A percentile compares a stretch with the other conserved stretches of the same genome.
These are phyloP conservation scores for Lamellibrachia satsuma DNA, from an alignment of 2,888 invertebrate species.

Conservation along the genomic window DNA sequence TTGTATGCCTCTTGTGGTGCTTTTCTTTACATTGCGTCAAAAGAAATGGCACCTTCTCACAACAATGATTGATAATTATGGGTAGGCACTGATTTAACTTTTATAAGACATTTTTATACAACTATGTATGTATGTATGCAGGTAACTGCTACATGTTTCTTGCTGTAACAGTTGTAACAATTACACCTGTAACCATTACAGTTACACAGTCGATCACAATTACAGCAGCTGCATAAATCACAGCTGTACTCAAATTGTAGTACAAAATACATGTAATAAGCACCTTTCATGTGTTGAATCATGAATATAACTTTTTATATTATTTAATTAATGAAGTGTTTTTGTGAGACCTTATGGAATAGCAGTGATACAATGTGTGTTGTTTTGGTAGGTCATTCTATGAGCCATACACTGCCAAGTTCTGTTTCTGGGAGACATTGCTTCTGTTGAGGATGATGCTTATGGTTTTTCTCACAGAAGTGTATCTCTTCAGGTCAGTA, in stretches of 20 bases:
- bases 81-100: neutral
- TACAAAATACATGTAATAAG: too few species aligned
- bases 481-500: slow-evolving; percentile 12
- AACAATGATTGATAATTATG: neutral
- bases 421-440: slow-evolving; percentile 1
- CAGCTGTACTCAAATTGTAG: too few species aligned
- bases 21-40: neutral
- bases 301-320: too few species aligned
- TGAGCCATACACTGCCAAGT: neutral
- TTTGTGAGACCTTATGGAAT: too few species aligned
- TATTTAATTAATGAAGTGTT: too few species aligned
- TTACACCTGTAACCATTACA: too few species aligned
- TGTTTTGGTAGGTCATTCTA: neutral
- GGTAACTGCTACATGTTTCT: too few species aligned
- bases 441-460: neutral
- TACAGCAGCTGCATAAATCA: too few species aligned
- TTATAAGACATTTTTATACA: neutral
- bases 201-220: too few species aligned
- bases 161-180: too few species aligned
- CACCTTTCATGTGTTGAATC: too few species aligned
- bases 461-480: neutral
- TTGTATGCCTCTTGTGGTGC: neutral
- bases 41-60: neutral
- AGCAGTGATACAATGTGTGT: neutral
- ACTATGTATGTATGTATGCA: neutral